Conservation (phyloP, 2,113 vertebrate genomes). For the Pygoscelis antarcticus region DNA sequence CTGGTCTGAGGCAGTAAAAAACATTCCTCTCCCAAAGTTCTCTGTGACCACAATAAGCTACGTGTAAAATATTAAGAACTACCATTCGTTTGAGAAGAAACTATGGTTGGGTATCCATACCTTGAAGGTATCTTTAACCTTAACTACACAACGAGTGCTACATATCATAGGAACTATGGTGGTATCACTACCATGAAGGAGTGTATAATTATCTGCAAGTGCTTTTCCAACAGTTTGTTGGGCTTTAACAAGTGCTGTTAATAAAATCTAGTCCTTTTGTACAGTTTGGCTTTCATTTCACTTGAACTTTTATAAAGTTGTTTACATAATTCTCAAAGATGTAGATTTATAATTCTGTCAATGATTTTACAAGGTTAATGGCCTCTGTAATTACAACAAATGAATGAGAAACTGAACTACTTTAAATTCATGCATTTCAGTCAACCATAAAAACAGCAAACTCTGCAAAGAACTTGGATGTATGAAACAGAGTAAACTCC, state of each 20-base stretch:
- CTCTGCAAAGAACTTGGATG: neutral
- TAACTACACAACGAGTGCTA: neutral
- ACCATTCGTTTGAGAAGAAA: neutral
- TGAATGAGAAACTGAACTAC: neutral
- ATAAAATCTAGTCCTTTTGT: neutral
- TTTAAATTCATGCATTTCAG: neutral
- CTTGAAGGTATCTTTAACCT: neutral
- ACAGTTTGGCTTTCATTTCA: neutral
- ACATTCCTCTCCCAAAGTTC: neutral
- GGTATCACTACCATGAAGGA: neutral
- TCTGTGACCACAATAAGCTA: neutral
- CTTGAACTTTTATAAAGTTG: neutral
- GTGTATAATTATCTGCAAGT: neutral
- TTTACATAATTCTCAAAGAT: constrained; percentile 7
- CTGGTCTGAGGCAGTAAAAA: neutral
- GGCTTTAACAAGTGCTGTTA: neutral
- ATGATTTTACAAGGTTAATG: constrained; percentile 36
- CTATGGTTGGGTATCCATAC: neutral
- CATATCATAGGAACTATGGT: neutral
- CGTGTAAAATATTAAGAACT: neutral
- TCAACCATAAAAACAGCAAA: neutral
- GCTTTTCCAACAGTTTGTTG: neutral
- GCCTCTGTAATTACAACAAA: constrained; percentile 7
- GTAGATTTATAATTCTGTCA: neutral
- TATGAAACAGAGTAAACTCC: neutral